Percentiles rank a stretch among this genome's conserved stretches.
Conservation (phyloP, 2,797 vertebrate species). For the Sarcoramphus papa region DNA sequence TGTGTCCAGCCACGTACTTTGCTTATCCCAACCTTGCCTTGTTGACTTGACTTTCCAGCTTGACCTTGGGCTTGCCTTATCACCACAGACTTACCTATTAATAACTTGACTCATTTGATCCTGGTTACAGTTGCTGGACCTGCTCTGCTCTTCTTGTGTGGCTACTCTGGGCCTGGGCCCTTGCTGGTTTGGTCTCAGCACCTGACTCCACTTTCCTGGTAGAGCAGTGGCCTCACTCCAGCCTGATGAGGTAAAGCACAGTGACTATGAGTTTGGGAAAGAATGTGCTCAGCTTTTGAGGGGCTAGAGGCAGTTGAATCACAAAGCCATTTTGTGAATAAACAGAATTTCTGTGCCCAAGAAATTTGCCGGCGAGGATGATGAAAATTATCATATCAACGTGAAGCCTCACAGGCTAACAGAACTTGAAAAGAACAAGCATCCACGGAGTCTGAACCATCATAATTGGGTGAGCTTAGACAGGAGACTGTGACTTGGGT, state of each 20-base stretch:
- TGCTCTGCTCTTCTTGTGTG: background rate
- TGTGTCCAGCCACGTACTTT: background rate
- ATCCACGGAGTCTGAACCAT: accelerated
- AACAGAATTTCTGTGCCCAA: background rate
- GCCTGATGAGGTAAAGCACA: background rate
- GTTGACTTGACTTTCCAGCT: background rate
- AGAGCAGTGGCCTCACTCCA: background rate
- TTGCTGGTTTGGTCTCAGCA: background rate
- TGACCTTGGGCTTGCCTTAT: background rate
- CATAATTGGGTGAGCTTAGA: background rate
- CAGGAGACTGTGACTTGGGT: background rate
- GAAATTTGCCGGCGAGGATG: background rate
- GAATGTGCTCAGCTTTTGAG: background rate
- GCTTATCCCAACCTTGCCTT: background rate
- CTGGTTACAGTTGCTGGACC: background rate
- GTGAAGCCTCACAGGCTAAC: background rate
- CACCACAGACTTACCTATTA: background rate
- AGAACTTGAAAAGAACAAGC: background rate
- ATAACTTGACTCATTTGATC: background rate
- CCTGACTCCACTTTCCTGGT: background rate
- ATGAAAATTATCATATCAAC: background rate
- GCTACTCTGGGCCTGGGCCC: too few relatives aligned
- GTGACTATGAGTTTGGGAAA: background rate
- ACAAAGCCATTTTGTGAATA: background rate
- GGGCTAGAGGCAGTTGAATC: background rate